A percentile compares a stretch with the other conserved stretches of the same genome.
phyloP scores from a whole-genome alignment of 1,140 invertebrate species.

The Drosophila auraria region DNA sequence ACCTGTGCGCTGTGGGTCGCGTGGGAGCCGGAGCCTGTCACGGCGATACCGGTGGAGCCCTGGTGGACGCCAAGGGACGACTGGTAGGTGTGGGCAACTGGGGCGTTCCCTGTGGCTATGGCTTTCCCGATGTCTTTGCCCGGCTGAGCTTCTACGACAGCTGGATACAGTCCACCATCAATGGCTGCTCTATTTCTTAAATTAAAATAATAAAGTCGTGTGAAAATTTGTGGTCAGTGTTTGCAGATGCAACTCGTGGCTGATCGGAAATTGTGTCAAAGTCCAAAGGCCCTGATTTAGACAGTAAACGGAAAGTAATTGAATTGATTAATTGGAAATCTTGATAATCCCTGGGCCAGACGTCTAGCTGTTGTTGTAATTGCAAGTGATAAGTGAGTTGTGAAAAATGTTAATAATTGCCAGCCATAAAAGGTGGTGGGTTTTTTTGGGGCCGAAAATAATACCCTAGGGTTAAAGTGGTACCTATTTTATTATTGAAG shows the following conservation, averaged over 20 bases:
- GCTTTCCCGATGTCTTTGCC: conserved; percentile 86
- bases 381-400: conserved; percentile 17
- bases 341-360: conserved; percentile 42
- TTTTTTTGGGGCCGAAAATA: not conserved
- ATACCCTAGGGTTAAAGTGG: conserved; percentile 3
- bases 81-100: conserved; percentile 85
- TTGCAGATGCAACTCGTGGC: not conserved
- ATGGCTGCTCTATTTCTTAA: conserved; percentile 50
- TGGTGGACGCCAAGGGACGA: conserved; percentile 63
- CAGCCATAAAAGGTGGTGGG: conserved; percentile 15
- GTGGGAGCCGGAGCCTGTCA: conserved; percentile 85
- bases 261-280: conserved; percentile 3
- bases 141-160: conserved; percentile 78
- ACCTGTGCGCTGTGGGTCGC: conserved; percentile 87
- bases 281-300: conserved; percentile 19
- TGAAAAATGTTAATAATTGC: conserved; percentile 20
- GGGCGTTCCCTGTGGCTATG: conserved; percentile 86
- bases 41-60: conserved; percentile 71
- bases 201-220: conserved; percentile 9
- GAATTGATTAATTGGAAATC: conserved; percentile 31
- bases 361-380: conserved; percentile 46
- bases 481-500: not conserved
- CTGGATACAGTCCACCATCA: conserved; percentile 70
- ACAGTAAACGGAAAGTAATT: conserved; percentile 9
- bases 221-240: conserved; percentile 14